Evolutionary conservation across 2,888 invertebrate species (phyloP), one percentile per base, ranked within the genome.

Genomic region (Agriotes lineatus): DNA sequence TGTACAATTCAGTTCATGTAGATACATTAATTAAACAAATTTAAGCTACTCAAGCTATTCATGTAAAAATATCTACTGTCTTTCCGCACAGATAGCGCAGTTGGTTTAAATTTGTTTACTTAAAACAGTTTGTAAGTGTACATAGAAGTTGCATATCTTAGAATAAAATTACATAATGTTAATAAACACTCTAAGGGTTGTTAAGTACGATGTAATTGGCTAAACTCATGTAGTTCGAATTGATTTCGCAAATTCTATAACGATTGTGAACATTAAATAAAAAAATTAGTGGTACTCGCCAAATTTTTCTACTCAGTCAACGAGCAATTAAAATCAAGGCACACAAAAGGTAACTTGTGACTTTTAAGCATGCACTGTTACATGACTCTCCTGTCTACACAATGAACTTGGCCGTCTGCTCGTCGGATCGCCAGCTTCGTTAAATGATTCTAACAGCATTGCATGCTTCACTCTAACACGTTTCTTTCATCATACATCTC

Each of bases 401-500:
- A n/a, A 63, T 56, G 61, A 39, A 52, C 37, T 18, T 61, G 50
- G 52, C 33, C 22, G 12, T 61, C 39, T 61, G 3, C 52, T 20
- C n/a, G 9, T 7, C 19, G 45, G 25, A 37, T 52, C 39, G 12
- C 61, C 61, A 61, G 33, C 52, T 61, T 52, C 39, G 12, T 52
- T 61, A 61, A 48, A 61, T 44, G 19, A 57, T 18, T 59, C 45
- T 59, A 25, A 59, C 45, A 52, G 57, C 37, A 52, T 61, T 57
- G 67, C 52, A 67, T 50, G 59, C n/a, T 48, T 62, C 56, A 57
- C 58, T 63, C 42, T 48, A 62, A 68, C 68, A 68, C 68, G 33
- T 68, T 70, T 69, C 73, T 71, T 64, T 69, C 72, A 70, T 67
- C 65, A 66, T 39, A 71, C 71, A 69, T 72, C 63, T 73, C 71